These are phyloP conservation scores for Toxotes lorentzi DNA, from an alignment of 2,797 vertebrate genomes.

Conservation along the genomic window DNA sequence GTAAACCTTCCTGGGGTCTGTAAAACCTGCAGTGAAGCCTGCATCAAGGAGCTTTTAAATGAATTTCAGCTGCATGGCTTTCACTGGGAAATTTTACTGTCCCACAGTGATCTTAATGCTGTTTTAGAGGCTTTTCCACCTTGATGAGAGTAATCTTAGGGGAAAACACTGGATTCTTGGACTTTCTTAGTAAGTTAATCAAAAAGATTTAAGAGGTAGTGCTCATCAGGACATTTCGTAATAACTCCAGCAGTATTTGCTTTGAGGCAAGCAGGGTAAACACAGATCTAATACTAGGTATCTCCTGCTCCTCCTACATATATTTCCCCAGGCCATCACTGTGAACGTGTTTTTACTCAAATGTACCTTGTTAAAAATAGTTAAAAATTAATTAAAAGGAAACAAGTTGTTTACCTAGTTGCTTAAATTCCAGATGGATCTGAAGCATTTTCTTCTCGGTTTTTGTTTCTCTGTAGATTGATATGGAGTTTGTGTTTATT, in stretches of 20 bases:
- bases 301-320: constrained; percentile 35
- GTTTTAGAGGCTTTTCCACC: constrained; percentile 30
- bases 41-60: constrained; percentile 38
- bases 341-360: background rate
- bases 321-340: constrained; percentile 41
- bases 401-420: constrained; percentile 51
- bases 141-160: background rate
- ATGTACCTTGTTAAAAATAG: constrained; percentile 38
- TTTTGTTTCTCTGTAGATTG: constrained; percentile 11
- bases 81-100: constrained; percentile 40
- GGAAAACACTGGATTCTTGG: background rate
- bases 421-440: constrained; percentile 23
- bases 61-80: background rate
- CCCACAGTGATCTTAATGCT: constrained; percentile 30
- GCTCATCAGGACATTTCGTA: constrained; percentile 11
- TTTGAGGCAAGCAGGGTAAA: constrained; percentile 47
- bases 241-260: background rate
- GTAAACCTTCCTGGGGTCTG: constrained; percentile 12
- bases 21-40: constrained; percentile 22
- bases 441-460: background rate
- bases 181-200: constrained; percentile 20
- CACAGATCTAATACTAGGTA: background rate
- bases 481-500: constrained; percentile 38
- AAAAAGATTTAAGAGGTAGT: constrained; percentile 29
- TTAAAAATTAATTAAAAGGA: constrained; percentile 59